Evolutionary conservation across 30 jellyfish, hydroid and myxozoan genomes (phyloP).

Genomic region (Chrysaora quinquecirrha): DNA sequence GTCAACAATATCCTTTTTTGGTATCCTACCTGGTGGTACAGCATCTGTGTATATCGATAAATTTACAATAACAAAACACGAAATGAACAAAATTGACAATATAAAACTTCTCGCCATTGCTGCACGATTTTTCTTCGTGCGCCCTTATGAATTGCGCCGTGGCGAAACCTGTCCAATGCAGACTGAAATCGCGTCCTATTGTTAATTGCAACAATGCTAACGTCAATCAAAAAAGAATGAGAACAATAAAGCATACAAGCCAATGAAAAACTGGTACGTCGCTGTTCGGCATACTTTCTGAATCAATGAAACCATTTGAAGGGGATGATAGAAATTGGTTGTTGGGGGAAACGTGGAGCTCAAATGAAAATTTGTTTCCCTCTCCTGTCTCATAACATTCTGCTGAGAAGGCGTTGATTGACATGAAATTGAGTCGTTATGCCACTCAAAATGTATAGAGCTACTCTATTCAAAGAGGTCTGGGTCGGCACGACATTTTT

Average conservation of each 20-base stretch:
- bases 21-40: background rate
- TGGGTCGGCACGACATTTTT: no score
- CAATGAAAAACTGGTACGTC: constrained; percentile 6
- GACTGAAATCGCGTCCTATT: background rate
- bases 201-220: background rate
- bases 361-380: no score
- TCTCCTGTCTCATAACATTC: no score
- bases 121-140: background rate
- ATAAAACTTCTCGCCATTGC: background rate
- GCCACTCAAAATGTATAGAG: no score
- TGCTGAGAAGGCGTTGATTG: no score
- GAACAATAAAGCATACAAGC: background rate
- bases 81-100: background rate
- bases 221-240: constrained; percentile 1
- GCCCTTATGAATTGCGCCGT: constrained; percentile 76
- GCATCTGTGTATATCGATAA: background rate
- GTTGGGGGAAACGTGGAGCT: no score
- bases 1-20: background rate
- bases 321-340: no score
- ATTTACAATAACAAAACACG: background rate
- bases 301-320: no score
- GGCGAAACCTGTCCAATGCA: constrained; percentile 32
- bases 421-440: no score
- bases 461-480: no score
- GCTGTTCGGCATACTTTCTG: background rate